These are phyloP conservation scores for Andrena minutula DNA, from an alignment of 2,888 invertebrate species.

Conservation along the genomic window DNA sequence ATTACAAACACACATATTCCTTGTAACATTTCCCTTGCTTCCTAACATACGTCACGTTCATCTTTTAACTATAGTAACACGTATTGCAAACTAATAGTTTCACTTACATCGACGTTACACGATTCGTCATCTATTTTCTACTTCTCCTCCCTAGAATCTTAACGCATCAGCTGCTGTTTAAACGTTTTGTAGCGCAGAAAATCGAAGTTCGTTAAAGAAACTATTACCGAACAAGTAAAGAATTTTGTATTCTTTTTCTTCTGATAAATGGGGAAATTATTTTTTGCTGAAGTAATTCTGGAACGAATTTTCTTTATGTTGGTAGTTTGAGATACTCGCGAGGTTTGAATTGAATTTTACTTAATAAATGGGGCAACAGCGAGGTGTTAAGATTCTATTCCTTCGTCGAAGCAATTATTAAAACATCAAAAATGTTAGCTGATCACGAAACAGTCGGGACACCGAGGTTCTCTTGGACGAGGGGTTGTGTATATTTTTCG, in stretches of 20 bases:
- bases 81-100: slow-evolving; percentile 39
- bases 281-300: neutral
- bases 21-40: slow-evolving; percentile 42
- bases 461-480: slow-evolving; percentile 25
- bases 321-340: neutral
- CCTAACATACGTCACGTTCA: slow-evolving; percentile 44
- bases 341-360: neutral
- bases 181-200: neutral
- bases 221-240: neutral
- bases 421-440: slow-evolving; percentile 36
- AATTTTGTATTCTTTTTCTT: no score
- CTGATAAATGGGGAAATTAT: neutral
- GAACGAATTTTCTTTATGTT: no score
- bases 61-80: slow-evolving; percentile 31
- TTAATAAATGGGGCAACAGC: neutral
- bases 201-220: neutral
- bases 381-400: slow-evolving; percentile 13
- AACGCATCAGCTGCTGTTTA: neutral
- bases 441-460: slow-evolving; percentile 35
- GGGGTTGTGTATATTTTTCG: neutral
- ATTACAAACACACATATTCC: slow-evolving; percentile 53
- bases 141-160: slow-evolving; percentile 14
- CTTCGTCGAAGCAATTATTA: slow-evolving; percentile 27
- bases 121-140: slow-evolving; percentile 14
- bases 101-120: slow-evolving; percentile 41